A percentile compares a stretch with the other conserved stretches of the same genome.
These are phyloP conservation scores for Caenorhabditis uteleia DNA, from an alignment of 2,888 invertebrate genomes.

Conservation along the genomic window DNA sequence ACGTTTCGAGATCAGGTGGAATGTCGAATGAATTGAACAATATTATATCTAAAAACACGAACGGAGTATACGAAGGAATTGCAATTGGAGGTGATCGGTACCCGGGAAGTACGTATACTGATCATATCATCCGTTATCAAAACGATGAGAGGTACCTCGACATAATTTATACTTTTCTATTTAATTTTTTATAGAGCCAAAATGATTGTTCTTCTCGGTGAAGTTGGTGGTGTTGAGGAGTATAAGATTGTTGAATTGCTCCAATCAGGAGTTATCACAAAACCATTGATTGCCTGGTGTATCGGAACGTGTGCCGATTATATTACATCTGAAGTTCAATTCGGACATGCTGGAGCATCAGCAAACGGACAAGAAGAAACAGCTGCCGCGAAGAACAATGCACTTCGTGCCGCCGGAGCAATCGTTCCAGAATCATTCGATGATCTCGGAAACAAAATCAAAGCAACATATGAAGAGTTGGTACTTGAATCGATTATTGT, in stretches of 20 bases:
- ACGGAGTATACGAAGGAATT: slow-evolving; percentile 80
- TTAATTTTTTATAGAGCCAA: slow-evolving; percentile 77
- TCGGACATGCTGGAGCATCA: slow-evolving; percentile 98
- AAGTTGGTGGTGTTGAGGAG: slow-evolving; percentile 97
- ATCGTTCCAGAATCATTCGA: slow-evolving; percentile 91
- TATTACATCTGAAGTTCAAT: slow-evolving; percentile 80
- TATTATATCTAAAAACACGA: slow-evolving; percentile 91
- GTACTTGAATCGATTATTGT: slow-evolving; percentile 83
- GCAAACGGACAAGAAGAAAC: slow-evolving; percentile 93
- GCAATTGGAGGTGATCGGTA: slow-evolving; percentile 96
- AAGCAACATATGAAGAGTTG: slow-evolving; percentile 75
- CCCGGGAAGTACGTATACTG: slow-evolving; percentile 96
- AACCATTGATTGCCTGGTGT: slow-evolving; percentile 97
- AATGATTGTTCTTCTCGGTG: slow-evolving; percentile 92
- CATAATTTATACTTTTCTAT: too few species aligned
- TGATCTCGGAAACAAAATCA: slow-evolving; percentile 78
- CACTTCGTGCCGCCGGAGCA: slow-evolving; percentile 84
- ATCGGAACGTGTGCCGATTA: slow-evolving; percentile 81
- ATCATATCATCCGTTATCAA: slow-evolving; percentile 86
- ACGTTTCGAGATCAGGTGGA: slow-evolving; percentile 96
- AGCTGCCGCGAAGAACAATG: slow-evolving; percentile 88
- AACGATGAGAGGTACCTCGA: slow-evolving; percentile 73
- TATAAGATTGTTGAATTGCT: slow-evolving; percentile 92
- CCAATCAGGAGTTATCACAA: slow-evolving; percentile 80
- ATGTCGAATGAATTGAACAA: slow-evolving; percentile 99